phyloP scores from a whole-genome alignment of 2,797 vertebrate genomes.

The Syndactyla subalaris region DNA sequence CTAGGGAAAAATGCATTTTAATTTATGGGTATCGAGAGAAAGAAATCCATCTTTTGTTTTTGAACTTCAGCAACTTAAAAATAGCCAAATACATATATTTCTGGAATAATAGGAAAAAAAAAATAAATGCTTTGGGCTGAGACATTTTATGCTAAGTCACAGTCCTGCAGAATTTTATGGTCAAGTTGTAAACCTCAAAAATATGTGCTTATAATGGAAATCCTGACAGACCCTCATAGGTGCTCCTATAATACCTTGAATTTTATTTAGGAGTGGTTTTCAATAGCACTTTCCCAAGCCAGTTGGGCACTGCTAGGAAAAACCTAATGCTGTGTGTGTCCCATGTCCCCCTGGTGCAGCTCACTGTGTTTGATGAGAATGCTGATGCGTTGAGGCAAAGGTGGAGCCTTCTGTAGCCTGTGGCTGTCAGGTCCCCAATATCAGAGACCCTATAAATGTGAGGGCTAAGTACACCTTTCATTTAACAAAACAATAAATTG shows the following conservation, averaged over 20 bases:
- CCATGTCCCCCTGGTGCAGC: not conserved
- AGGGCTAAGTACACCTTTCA: not conserved
- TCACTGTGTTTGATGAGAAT: not conserved
- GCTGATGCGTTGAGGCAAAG: not conserved
- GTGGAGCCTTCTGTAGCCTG: not conserved
- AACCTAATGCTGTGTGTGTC: not conserved
- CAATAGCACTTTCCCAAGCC: conserved; percentile 73
- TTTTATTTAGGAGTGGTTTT: conserved; percentile 77
- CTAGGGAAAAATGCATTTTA: conserved; percentile 19
- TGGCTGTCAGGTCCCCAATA: not conserved
- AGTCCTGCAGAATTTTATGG: conserved; percentile 56
- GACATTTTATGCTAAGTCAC: conserved; percentile 68
- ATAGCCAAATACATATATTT: conserved; percentile 49
- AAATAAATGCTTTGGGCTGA: conserved; percentile 61
- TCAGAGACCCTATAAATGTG: not conserved
- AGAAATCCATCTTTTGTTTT: conserved; percentile 45
- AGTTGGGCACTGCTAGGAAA: conserved; percentile 20
- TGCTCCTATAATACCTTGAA: conserved; percentile 70
- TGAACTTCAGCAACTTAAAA: conserved; percentile 57
- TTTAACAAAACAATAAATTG: conserved; percentile 32
- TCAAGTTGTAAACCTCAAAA: conserved; percentile 70
- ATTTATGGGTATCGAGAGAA: not conserved
- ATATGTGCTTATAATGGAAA: conserved; percentile 76
- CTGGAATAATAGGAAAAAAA: conserved; percentile 49
- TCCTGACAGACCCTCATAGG: conserved; percentile 68